Percentiles rank a stretch among this genome's conserved stretches.
These are phyloP conservation scores for Microctonus aethiopoides DNA, from an alignment of 2,888 invertebrate species.

Conservation along the genomic window DNA sequence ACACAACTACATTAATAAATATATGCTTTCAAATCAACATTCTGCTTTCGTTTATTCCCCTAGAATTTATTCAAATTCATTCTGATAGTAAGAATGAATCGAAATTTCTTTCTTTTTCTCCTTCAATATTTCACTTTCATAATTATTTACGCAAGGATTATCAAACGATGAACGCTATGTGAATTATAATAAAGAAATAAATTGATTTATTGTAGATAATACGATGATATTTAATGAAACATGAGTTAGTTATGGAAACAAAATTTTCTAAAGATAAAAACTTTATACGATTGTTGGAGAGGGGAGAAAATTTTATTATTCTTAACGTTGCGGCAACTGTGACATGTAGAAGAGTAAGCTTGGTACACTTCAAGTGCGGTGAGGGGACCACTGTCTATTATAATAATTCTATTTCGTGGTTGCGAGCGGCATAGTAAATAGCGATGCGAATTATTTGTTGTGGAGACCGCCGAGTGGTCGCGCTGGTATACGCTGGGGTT, in stretches of 20 bases:
- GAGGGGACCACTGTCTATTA: slow-evolving; percentile 50
- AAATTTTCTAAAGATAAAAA: slow-evolving; percentile 2
- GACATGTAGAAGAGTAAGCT: not conserved
- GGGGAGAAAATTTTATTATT: slow-evolving; percentile 37
- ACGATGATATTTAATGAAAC: slow-evolving; percentile 14
- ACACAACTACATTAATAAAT: slow-evolving; percentile 57
- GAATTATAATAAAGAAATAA: slow-evolving; percentile 1
- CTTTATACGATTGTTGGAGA: slow-evolving; percentile 3
- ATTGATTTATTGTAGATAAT: slow-evolving; percentile 12
- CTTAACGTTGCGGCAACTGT: slow-evolving; percentile 25
- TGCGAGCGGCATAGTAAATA: slow-evolving; percentile 62
- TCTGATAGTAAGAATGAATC: not conserved
- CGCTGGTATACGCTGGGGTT: slow-evolving; percentile 40
- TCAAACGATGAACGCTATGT: not conserved
- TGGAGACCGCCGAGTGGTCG: slow-evolving; percentile 35
- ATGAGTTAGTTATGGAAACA: not conserved
- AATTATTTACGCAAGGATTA: not conserved
- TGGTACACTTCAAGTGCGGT: slow-evolving; percentile 21
- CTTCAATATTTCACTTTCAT: no score
- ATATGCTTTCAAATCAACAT: slow-evolving; percentile 53
- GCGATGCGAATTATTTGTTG: slow-evolving; percentile 51
- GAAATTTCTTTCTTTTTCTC: not conserved
- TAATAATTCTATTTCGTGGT: slow-evolving; percentile 62
- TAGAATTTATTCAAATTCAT: not conserved
- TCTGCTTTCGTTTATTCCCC: slow-evolving; percentile 25